Conservation (phyloP, 2,113 vertebrate species). For the Scophthalmus maximus region DNA sequence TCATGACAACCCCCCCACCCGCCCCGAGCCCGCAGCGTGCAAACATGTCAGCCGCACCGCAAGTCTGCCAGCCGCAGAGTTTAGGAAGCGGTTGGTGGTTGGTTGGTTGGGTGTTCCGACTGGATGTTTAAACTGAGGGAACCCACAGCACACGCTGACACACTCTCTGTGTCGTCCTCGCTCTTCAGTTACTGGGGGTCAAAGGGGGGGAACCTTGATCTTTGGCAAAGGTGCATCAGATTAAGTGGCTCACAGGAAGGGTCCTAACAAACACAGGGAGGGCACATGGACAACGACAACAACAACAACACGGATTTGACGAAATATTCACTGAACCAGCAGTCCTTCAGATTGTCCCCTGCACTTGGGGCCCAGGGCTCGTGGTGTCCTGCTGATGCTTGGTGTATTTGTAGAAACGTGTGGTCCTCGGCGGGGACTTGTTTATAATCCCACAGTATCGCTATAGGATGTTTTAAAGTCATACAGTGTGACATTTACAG, state of each 20-base stretch:
- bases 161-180: neutral
- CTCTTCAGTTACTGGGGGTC: too few relatives aligned
- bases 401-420: neutral
- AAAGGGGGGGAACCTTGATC: too few relatives aligned
- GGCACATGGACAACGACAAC: neutral
- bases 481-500: too few relatives aligned
- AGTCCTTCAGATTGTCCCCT: too few relatives aligned
- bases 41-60: conserved; percentile 47
- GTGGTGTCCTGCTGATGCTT: neutral
- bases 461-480: too few relatives aligned
- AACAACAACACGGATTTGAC: neutral
- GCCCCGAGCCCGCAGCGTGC: conserved; percentile 35
- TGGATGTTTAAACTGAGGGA: neutral
- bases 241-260: neutral
- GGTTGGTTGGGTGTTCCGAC: neutral
- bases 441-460: neutral
- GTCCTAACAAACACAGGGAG: neutral
- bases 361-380: too few relatives aligned
- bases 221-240: neutral
- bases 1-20: conserved; percentile 29
- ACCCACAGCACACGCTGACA: neutral
- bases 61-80: conserved; percentile 46
- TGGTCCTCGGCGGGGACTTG: neutral
- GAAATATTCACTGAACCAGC: neutral
- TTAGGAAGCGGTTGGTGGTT: neutral